Percentiles rank a stretch among this genome's conserved stretches.
Conservation (phyloP, 2,888 invertebrate species). For the Anoncus sp. region DNA sequence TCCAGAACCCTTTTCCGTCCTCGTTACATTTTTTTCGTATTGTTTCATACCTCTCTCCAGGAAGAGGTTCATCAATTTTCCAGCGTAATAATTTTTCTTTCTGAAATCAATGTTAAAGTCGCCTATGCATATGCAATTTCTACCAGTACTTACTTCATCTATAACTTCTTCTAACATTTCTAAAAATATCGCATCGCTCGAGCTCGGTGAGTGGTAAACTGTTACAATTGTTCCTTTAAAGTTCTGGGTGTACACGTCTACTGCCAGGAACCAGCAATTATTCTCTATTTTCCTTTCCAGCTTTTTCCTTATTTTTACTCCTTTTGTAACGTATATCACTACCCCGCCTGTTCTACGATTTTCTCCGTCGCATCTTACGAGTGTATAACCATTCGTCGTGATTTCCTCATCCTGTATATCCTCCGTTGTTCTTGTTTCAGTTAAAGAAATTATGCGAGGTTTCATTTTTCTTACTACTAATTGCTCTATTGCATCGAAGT, state of each 20-base stretch:
- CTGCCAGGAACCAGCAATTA: conserved; percentile 14
- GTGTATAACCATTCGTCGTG: conserved; percentile 18
- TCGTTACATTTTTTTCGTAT: too few species aligned
- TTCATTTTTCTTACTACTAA: conserved; percentile 19
- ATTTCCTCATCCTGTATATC: conserved; percentile 45
- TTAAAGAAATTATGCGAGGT: conserved; percentile 20
- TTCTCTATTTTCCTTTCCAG: conserved; percentile 8
- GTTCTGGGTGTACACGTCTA: neutral
- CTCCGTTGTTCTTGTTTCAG: conserved; percentile 40
- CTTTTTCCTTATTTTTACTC: neutral
- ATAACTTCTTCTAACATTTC: too few species aligned
- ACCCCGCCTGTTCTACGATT: conserved; percentile 46
- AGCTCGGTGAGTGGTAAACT: conserved; percentile 19
- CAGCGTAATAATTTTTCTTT: too few species aligned
- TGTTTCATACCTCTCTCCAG: conserved; percentile 21
- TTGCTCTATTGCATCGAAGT: conserved; percentile 41
- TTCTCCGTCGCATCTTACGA: conserved; percentile 29
- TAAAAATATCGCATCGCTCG: too few species aligned
- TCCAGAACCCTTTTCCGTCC: neutral
- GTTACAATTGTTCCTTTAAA: conserved; percentile 4
- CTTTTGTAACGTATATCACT: conserved; percentile 27
- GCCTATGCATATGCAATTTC: too few species aligned
- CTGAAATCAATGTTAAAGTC: too few species aligned
- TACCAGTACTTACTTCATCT: too few species aligned
- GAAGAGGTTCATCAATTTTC: conserved; percentile 16